Evolutionary conservation across 2,888 invertebrate species (phyloP).

Genomic region (Timema podura): DNA sequence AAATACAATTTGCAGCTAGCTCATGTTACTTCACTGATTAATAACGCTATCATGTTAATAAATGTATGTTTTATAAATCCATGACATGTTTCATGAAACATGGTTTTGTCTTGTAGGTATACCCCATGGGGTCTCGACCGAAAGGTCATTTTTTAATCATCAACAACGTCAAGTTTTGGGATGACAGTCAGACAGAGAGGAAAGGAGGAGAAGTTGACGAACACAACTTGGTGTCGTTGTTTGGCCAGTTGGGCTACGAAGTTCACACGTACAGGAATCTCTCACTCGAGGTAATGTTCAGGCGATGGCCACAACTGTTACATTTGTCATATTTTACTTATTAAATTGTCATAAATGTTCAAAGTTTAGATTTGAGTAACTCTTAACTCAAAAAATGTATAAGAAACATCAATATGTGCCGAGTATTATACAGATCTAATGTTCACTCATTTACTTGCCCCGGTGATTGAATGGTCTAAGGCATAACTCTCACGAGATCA

Average conservation of each 20-base stretch:
- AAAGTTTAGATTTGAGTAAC: too few species aligned
- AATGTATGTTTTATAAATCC: neutral
- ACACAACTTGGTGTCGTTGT: constrained; percentile 54
- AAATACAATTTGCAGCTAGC: too few species aligned
- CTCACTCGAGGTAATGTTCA: too few species aligned
- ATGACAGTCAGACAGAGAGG: constrained; percentile 41
- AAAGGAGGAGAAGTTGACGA: constrained; percentile 60
- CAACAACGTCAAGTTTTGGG: constrained; percentile 55
- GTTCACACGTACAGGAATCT: constrained; percentile 33
- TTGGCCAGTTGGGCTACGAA: constrained; percentile 56
- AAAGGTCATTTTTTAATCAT: constrained; percentile 60
- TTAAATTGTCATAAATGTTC: too few species aligned
- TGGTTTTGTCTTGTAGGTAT: constrained; percentile 41
- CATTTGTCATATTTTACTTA: too few species aligned
- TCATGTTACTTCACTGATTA: neutral
- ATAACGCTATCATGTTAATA: neutral
- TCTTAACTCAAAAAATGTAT: too few species aligned
- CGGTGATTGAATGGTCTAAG: too few species aligned
- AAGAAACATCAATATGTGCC: too few species aligned
- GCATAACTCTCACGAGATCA: too few species aligned
- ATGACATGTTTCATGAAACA: neutral
- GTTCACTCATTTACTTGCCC: too few species aligned
- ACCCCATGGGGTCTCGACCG: constrained; percentile 51
- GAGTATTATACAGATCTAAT: too few species aligned
- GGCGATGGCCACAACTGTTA: too few species aligned